Base-by-base conservation (phyloP, 2,888 invertebrate genomes). In the Ichneumon xanthorius region DNA sequence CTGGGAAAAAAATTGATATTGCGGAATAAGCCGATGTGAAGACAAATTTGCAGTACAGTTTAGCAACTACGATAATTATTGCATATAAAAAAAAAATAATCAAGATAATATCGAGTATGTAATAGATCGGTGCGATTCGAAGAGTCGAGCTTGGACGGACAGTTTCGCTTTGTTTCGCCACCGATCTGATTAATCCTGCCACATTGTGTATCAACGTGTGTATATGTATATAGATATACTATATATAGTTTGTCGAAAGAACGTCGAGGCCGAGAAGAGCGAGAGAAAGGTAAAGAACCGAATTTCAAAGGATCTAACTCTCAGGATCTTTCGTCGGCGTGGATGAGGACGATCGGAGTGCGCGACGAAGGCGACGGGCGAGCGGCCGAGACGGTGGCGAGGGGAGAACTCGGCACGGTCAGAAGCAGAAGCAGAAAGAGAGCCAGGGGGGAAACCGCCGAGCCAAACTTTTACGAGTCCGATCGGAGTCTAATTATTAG, bases 401-500 rank as follows among this genome's bases (percentile, higher is more conserved):
- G 33, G n/a, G 37, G 22, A 58, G 11, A 45, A 63, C 68, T 37
- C 75, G 53, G 48, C 61, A 50, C 61, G 78, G 76, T 68, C 80
- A 71, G 45, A 63, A 82, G 70, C 80, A 71, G 76, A 65, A 81
- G 85, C 78, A 75, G 81, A 73, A 73, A 80, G 61, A 9, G 70
- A 70, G 72, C 77, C 72, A 72, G 70, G 68, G 83, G 83, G 72
- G 26, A 61, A 55, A 53, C 67, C 76, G 50, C 67, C 30, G 76
- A 81, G 81, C 70, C 82, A 86, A 89, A 89, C 89, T 92, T 91
- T 93, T 92, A 92, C 91, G 92, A 91, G 91, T 91, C 90, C 85
- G 90, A 92, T 93, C 92, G 90, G 88, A 88, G 90, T 90, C 90
- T 92, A 92, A 93, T 93, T 92, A 93, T 92, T 92, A 89, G 90